Base-by-base conservation (phyloP, 2,113 vertebrate genomes). In the Ondatra zibethicus region DNA sequence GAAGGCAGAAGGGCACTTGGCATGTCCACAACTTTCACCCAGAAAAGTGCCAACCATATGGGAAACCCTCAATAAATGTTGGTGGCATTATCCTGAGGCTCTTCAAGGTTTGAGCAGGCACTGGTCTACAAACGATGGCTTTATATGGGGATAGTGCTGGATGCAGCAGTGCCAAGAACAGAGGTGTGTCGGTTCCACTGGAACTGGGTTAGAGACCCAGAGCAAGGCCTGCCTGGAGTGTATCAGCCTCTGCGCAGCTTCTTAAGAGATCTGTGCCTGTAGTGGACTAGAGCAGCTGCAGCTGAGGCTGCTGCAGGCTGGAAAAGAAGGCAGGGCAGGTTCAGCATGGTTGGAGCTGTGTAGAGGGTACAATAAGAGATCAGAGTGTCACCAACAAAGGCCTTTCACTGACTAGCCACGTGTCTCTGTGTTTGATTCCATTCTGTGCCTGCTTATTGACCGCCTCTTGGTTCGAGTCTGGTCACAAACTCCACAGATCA, bases 61-160 rank as follows among this genome's bases (percentile, higher is more conserved):
- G 68, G 42, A 95, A 96, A 68, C 86, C 58, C 33, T 87, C 76
- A 96, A 90, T 93, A 97, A 97, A 97, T 39, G 29, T 55, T 80
- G 78, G 65, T 86, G 72, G 78, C 45, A 19, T 82, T 92, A 39
- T 39, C 50, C 7, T 33, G 52, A 78, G 88, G 29, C 45, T 93
- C 39, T 65, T 55, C 0, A 10, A 27, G n/a, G 25, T 45, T 78
- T 85, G 58, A 39, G 80, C 65, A 11, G 93, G 16, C 27, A 52
- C 33, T 85, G 70, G 45, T n/a, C 73, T 95, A 52, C 19, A 88
- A 86, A 76, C 27, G 12, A 16, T 5, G 29, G 23, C 42, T 86
- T 89, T 70, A 8, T 36, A 58, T 36, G 55, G 21, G 39, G n/a
- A 0, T 6, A 63, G 50, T 36, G 45, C 76, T 89, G 39, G 14